These are phyloP conservation scores for Ariolimax columbianus DNA, from an alignment of 2,888 invertebrate genomes.

Conservation along the genomic window DNA sequence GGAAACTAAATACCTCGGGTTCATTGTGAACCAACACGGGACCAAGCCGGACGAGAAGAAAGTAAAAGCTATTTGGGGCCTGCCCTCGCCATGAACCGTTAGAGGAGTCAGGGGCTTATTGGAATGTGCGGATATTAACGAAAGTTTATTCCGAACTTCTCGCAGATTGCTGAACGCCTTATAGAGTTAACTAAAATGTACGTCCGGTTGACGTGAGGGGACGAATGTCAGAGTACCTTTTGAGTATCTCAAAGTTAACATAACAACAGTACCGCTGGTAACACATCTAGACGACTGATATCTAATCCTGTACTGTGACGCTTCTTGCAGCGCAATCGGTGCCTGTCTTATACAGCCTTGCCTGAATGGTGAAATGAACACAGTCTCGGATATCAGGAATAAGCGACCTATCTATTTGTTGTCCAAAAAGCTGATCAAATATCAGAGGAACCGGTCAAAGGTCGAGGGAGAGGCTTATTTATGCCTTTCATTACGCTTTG, in stretches of 20 bases:
- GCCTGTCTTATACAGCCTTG: not conserved
- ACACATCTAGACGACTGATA: not conserved
- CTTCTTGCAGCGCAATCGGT: not conserved
- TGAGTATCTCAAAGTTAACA: not conserved
- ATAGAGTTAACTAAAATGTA: not conserved
- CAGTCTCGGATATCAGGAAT: not conserved
- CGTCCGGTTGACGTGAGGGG: not conserved
- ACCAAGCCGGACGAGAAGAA: not conserved
- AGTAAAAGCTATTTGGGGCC: not conserved
- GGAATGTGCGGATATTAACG: not conserved
- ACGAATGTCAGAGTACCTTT: not conserved
- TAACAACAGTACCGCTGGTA: not conserved
- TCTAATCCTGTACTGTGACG: not conserved
- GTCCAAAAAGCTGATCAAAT: not conserved
- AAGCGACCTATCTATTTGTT: not conserved
- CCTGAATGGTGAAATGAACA: not conserved
- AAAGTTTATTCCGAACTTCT: too few species aligned
- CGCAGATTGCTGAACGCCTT: not conserved
- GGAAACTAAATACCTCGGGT: not conserved
- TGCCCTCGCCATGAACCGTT: not conserved
- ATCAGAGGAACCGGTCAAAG: not conserved
- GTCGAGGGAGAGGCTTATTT: not conserved
- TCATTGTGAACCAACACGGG: not conserved
- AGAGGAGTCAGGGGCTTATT: not conserved
- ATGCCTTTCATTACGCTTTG: too few species aligned